Evolutionary conservation across 2,113 vertebrate genomes (phyloP), one percentile per base, ranked within the genome.

Genomic region (Rhinoderma darwinii): DNA sequence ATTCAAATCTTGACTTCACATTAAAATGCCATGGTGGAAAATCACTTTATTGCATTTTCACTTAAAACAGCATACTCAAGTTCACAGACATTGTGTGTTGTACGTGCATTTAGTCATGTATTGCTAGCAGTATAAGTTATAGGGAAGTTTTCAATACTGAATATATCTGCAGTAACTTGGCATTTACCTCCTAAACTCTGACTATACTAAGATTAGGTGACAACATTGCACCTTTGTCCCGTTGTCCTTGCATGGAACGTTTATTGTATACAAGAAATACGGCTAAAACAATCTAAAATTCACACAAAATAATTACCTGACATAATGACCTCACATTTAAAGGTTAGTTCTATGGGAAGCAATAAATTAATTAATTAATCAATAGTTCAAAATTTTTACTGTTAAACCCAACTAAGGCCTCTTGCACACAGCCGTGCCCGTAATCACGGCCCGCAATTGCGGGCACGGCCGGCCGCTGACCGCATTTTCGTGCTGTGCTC

Each of bases 161-260:
- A 39, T 75, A 4, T 14, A 32, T 80, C 35, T 41, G 32, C 20
- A 14, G 15, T 25, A 12, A 8, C 39, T n/a, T 80, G 54, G 27
- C 22, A 41, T 10, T n/a, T 59, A 80, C 54, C 12, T 15, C 20
- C 35, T 80, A 14, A 4, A n/a, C 56, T 61, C 43, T 50, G n/a
- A 6, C 25, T 25, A 11, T 44, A 44, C 39, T 14, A 75, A 39
- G 37, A 4, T 37, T 11, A 44, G 11, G 25, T 74, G 14, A 74
- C 39, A 78, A 54, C 75, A 78, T 20, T 54, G 75, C 30, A 76
- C 75, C 75, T 78, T 78, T 78, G 75, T n/a, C 43, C 30, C 17
- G 30, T 50, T 54, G 47, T 35, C 32, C 12, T 54, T 2, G 18
- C 27, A 44, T 25, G 37, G 1, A 22, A 17, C 35, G 14, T 75